Percentiles rank a stretch among this genome's conserved stretches.
phyloP scores from a whole-genome alignment of 2,113 vertebrate genomes.

The Proteles cristata region DNA sequence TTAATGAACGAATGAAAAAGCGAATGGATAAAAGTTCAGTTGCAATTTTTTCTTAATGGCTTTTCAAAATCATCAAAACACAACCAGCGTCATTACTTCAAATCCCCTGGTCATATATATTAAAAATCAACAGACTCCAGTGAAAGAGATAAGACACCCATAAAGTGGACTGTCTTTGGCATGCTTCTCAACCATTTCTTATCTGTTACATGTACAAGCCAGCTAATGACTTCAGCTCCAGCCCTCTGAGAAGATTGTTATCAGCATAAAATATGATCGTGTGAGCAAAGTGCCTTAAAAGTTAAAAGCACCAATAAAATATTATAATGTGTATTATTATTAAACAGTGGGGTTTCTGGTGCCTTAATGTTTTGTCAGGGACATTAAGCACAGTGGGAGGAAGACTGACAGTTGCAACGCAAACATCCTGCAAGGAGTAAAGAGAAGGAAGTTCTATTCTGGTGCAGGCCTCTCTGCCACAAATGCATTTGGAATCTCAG shows the following conservation, averaged over 20 bases:
- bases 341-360: background rate
- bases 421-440: background rate
- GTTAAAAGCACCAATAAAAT: background rate
- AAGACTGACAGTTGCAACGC: background rate
- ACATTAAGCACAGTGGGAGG: constrained; percentile 34
- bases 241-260: background rate
- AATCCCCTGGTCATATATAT: background rate
- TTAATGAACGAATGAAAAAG: background rate
- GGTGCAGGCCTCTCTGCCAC: background rate
- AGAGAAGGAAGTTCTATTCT: background rate
- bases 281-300: background rate
- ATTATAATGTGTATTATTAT: background rate
- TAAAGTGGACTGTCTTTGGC: background rate
- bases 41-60: background rate
- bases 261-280: background rate
- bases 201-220: background rate
- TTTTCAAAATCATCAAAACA: constrained; percentile 28
- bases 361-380: constrained; percentile 65
- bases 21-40: background rate
- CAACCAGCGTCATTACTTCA: background rate
- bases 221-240: background rate
- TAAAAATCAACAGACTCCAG: background rate
- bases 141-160: background rate
- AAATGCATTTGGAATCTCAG: background rate
- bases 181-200: too few relatives aligned